Evolutionary conservation across 2,888 invertebrate species (phyloP).

Genomic region (Synanthedon vespiformis): DNA sequence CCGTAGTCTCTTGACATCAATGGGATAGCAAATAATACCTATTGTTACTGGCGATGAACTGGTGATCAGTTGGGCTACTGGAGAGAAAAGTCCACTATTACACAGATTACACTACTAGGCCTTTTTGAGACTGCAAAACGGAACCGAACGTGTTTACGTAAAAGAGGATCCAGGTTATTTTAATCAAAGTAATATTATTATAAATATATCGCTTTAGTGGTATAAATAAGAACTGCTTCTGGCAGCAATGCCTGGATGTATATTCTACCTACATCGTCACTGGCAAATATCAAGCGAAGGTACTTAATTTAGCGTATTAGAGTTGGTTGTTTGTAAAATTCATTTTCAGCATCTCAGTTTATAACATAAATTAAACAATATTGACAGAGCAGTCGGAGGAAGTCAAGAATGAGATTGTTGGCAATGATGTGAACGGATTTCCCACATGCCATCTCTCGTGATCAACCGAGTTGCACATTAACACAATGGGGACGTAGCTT

Average conservation of each 20-base stretch:
- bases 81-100: too few species aligned
- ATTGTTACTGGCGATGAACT: too few species aligned
- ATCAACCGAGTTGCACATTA: slow-evolving; percentile 2
- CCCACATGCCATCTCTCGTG: slow-evolving; percentile 13
- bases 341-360: background rate
- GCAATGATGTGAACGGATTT: slow-evolving; percentile 10
- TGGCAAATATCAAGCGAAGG: slow-evolving; percentile 12
- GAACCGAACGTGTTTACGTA: slow-evolving; percentile 1
- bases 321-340: background rate
- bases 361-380: background rate
- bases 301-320: background rate
- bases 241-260: slow-evolving; percentile 9
- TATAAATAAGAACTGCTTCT: slow-evolving; percentile 8
- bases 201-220: slow-evolving; percentile 11
- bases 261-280: slow-evolving; percentile 11
- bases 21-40: background rate
- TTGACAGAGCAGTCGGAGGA: background rate
- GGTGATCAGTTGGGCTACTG: too few species aligned
- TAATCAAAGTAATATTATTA: slow-evolving; percentile 10
- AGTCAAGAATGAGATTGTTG: slow-evolving; percentile 8
- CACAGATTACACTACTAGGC: too few species aligned
- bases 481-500: too few species aligned
- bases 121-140: background rate
- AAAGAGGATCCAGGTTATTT: slow-evolving; percentile 17
- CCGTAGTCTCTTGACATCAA: background rate